Evolutionary conservation across 1,140 invertebrate genomes (phyloP), one percentile per base, ranked within the genome.

Genomic region (Sitophilus oryzae): DNA sequence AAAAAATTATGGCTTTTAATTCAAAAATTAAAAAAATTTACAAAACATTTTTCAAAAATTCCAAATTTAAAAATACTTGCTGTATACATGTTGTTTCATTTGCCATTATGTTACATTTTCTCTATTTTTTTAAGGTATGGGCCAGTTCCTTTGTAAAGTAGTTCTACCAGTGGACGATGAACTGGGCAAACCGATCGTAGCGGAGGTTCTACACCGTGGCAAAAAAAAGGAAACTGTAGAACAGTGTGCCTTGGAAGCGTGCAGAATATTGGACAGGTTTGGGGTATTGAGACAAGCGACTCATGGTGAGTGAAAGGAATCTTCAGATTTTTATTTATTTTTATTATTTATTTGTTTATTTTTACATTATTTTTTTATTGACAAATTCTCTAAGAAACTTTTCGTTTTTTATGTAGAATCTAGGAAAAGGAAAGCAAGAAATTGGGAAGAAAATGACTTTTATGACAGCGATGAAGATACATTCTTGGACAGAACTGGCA

Each of bases 391-490:
- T n/a, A n/a, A n/a, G n/a, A n/a, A n/a, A n/a, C n/a, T 15, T 44
- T 42, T 49, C 2, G 37, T 25, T 10, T 36, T 14, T 10, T 60
- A 67, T 69, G 21, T 55, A 82, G 79, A 84, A 62, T 77, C 84
- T 30, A 72, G 80, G 59, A 85, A 86, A 49, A 75, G 83, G 6
- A 89, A 89, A 68, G 67, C 73, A n/a, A 79, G 80, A 56, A 85
- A 89, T 65, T 88, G 86, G 86, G 85, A 86, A 67, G 89, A 91
- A 30, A 85, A 93, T 68, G 92, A 96, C 75, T 96, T 79, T 70
- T 96, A 96, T 71, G 91, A 96, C 66, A 94, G 90, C n/a, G 96
- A 98, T 70, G 96, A 98, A 56, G 96, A 98, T 71, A 89, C 88
- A 14, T 99, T 91, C 75, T 78, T 96, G 44, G 96, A 99, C 73